Evolutionary conservation across 2,888 invertebrate species (phyloP).

Genomic region (Invenusta paracnida): DNA sequence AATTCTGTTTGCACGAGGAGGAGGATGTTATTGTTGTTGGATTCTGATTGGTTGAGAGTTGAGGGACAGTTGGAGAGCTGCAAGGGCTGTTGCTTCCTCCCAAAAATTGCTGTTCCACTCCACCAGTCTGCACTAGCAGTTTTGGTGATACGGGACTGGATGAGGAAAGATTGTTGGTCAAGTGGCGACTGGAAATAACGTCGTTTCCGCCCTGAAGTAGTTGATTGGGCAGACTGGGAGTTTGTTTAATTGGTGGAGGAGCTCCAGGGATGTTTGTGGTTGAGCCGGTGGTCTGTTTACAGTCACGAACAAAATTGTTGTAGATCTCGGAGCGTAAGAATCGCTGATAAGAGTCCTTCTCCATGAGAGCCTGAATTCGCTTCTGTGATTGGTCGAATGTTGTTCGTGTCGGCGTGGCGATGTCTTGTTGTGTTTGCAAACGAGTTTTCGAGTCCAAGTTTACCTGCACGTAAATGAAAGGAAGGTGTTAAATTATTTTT

Average conservation of each 20-base stretch:
- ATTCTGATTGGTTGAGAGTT: no score
- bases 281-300: conserved; percentile 64
- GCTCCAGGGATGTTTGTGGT: background rate
- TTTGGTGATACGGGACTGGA: background rate
- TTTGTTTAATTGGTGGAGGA: background rate
- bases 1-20: no score
- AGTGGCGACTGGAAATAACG: background rate
- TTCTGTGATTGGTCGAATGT: conserved; percentile 64
- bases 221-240: conserved; percentile 5
- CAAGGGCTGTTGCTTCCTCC: no score
- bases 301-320: conserved; percentile 51
- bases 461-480: conserved; percentile 62
- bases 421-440: conserved; percentile 55
- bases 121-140: background rate
- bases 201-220: background rate
- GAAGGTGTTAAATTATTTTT: no score
- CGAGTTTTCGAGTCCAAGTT: conserved; percentile 64
- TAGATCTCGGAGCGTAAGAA: conserved; percentile 65
- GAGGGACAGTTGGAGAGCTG: no score
- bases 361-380: conserved; percentile 64
- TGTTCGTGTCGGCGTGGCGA: conserved; percentile 60
- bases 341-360: conserved; percentile 64
- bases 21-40: no score
- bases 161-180: background rate
- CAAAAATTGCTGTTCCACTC: no score